Evolutionary conservation across 1,140 invertebrate genomes (phyloP).

Genomic region (Macrotrachela quadricornifera): DNA sequence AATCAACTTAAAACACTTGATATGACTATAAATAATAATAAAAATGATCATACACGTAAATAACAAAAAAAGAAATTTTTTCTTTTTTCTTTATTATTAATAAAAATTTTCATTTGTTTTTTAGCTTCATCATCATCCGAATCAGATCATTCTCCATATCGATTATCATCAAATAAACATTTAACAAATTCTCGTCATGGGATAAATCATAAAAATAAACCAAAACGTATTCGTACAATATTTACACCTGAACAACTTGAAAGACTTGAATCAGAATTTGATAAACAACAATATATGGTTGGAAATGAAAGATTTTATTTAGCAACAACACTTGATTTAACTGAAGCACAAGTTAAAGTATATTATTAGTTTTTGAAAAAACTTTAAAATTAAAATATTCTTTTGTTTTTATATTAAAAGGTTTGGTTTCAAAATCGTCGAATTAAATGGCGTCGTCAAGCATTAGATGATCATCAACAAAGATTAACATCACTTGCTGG

Average conservation of each 20-base stretch:
- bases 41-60: too few relatives aligned
- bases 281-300: slow-evolving; percentile 80
- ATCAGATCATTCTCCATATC: too few relatives aligned
- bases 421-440: slow-evolving; percentile 38
- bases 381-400: not conserved
- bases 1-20: too few relatives aligned
- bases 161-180: too few relatives aligned
- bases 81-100: too few relatives aligned
- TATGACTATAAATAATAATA: too few relatives aligned
- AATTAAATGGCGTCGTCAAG: slow-evolving; percentile 22
- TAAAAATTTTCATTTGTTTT: too few relatives aligned
- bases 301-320: slow-evolving; percentile 70
- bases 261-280: slow-evolving; percentile 67
- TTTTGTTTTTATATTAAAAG: slow-evolving; percentile 31
- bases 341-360: slow-evolving; percentile 55
- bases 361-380: too few relatives aligned
- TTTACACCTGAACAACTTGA: slow-evolving; percentile 81
- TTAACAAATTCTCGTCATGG: not conserved
- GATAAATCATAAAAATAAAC: slow-evolving; percentile 21
- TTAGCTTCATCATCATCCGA: too few relatives aligned
- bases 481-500: too few relatives aligned
- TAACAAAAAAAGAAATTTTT: too few relatives aligned
- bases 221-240: slow-evolving; percentile 69
- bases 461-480: too few relatives aligned
- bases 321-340: slow-evolving; percentile 60